These are phyloP conservation scores for Trochalopteron elliotii DNA, from an alignment of 2,113 vertebrate species.

Conservation along the genomic window DNA sequence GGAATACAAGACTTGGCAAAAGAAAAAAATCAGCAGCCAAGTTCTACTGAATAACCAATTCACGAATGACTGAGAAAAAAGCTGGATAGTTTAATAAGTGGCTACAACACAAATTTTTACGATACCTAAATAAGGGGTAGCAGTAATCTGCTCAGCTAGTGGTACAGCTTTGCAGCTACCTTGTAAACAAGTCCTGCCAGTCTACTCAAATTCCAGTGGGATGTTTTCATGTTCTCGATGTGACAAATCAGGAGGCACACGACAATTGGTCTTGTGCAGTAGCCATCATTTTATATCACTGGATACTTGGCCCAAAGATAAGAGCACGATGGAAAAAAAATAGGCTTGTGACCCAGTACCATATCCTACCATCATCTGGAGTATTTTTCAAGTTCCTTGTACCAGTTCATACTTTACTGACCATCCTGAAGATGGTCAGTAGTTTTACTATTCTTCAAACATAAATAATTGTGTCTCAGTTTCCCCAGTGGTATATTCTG, in stretches of 20 bases:
- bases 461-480: neutral
- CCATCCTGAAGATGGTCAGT: neutral
- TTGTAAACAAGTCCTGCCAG: neutral
- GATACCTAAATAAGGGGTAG: conserved; percentile 14
- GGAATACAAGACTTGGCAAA: conserved; percentile 16
- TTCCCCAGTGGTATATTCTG: neutral
- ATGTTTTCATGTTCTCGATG: neutral
- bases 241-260: neutral
- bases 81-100: neutral
- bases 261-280: neutral
- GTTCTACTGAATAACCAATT: conserved; percentile 14
- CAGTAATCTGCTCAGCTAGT: conserved; percentile 20
- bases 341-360: neutral
- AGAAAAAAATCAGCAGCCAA: conserved; percentile 18
- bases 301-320: neutral
- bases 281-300: neutral
- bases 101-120: neutral
- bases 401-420: neutral
- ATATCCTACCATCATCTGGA: neutral
- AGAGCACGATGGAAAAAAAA: neutral
- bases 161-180: neutral
- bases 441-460: neutral
- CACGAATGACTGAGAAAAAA: neutral
- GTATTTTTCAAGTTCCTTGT: neutral
- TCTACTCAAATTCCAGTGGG: conserved; percentile 2